phyloP scores from a whole-genome alignment of 2,797 vertebrate genomes.

The Cynopterus sphinx region DNA sequence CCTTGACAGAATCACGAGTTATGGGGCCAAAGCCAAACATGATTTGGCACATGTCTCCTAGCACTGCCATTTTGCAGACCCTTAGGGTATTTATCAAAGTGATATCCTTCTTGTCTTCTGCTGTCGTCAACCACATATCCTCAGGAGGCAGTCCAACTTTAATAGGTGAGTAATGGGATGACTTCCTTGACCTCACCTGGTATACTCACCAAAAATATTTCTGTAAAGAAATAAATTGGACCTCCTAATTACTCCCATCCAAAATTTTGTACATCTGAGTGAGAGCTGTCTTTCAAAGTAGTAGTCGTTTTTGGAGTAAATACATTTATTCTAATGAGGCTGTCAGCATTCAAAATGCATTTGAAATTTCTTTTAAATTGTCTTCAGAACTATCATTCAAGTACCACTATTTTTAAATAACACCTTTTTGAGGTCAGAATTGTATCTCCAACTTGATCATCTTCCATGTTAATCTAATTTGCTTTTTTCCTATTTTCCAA shows the following conservation, averaged over 20 bases:
- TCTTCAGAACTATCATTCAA: slow-evolving; percentile 39
- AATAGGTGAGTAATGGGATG: slow-evolving; percentile 43
- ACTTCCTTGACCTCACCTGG: slow-evolving; percentile 60
- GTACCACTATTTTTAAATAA: neutral
- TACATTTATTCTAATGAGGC: slow-evolving; percentile 54
- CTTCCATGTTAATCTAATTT: slow-evolving; percentile 33
- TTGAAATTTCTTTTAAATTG: slow-evolving; percentile 44
- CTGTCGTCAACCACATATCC: slow-evolving; percentile 47
- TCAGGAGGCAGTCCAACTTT: slow-evolving; percentile 64
- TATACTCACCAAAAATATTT: neutral
- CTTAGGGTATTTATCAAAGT: slow-evolving; percentile 77
- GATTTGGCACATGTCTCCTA: slow-evolving; percentile 79
- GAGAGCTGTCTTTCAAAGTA: slow-evolving; percentile 65
- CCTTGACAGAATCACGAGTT: slow-evolving; percentile 84
- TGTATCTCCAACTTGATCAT: neutral
- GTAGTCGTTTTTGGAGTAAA: slow-evolving; percentile 22
- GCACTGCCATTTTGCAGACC: slow-evolving; percentile 79
- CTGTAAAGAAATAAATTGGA: slow-evolving; percentile 57
- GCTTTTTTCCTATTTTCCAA: slow-evolving; percentile 3
- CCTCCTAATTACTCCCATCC: slow-evolving; percentile 58
- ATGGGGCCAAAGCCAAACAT: slow-evolving; percentile 83
- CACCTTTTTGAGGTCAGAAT: neutral
- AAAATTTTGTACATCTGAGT: slow-evolving; percentile 30
- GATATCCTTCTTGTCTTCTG: slow-evolving; percentile 66
- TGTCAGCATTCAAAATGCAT: slow-evolving; percentile 43